Base-by-base conservation (phyloP, 2,797 vertebrate genomes). In the Mareca strepera region DNA sequence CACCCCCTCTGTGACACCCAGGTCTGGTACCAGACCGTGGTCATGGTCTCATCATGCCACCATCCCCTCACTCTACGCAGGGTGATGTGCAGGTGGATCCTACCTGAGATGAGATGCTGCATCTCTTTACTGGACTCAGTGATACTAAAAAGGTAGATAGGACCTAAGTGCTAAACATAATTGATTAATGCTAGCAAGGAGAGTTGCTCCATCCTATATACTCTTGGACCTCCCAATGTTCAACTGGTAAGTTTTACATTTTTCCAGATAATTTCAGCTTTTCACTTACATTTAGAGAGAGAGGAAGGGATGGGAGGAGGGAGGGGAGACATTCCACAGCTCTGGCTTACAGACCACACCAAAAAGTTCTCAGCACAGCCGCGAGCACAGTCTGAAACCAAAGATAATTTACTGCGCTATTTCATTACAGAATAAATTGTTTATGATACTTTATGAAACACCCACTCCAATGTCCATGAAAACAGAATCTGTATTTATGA, bases 361-460 rank as follows among this genome's bases (percentile, higher is more conserved):
- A 41, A 46, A 85, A 82, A 75, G 4, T 62, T 35, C 18, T 56
- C 83, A 62, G 35, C 26, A 39, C 46, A 82, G 39, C 44, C 86
- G 37, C 5, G 43, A 94, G 70, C 44, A 66, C 2, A 18, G 17
- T 37, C 69, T 70, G 53, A 87, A 93, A 74, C 56, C 56, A 81
- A 88, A 94, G 53, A 76, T 55, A 78, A 85, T 86, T 94, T 64
- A 52, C 50, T 73, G 53, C 4, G 33, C 62, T 92, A 81, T 93
- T 92, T 92, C 70, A 58, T 82, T 70, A 60, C 48, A 86, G 95
- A 96, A 88, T 90, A 94, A 97, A 96, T 79, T 96, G 81, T 92
- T 97, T 91, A 81, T 56, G 78, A 46, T 92, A 66, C 39, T 96
- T 94, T 92, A 79, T 91, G 82, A 97, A 98, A 93, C 55, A 81